phyloP scores from a whole-genome alignment of 1,140 invertebrate species.

The Artemia franciscana region DNA sequence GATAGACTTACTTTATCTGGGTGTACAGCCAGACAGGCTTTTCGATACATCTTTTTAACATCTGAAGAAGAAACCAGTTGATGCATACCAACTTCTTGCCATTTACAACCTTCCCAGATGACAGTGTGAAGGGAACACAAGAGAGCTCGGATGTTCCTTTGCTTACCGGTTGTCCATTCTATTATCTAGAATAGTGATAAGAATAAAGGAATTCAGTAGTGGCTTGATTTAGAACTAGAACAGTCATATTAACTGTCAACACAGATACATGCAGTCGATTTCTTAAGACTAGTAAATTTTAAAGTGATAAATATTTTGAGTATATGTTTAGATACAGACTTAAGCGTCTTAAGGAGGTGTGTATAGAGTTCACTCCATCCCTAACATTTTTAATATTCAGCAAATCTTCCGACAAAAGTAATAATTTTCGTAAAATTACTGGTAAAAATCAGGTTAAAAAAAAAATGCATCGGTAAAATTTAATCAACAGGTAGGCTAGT shows the following conservation, averaged over 20 bases:
- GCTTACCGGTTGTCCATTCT: slow-evolving; percentile 82
- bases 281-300: slow-evolving; percentile 5
- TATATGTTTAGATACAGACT: no score
- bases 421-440: no score
- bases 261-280: slow-evolving; percentile 7
- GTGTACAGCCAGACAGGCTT: slow-evolving; percentile 86
- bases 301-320: no score
- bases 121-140: slow-evolving; percentile 81
- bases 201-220: slow-evolving; percentile 4
- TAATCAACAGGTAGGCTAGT: no score
- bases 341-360: no score
- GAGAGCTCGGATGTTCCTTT: slow-evolving; percentile 81
- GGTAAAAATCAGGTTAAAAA: no score
- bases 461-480: no score
- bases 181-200: slow-evolving; percentile 24
- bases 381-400: no score
- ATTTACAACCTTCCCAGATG: slow-evolving; percentile 78
- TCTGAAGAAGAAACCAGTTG: slow-evolving; percentile 67
- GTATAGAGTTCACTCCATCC: no score
- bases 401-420: no score
- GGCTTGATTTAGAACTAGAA: slow-evolving; percentile 1
- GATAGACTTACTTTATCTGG: slow-evolving; percentile 76
- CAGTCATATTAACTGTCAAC: background rate
- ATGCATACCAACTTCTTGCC: slow-evolving; percentile 80
- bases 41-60: slow-evolving; percentile 86